These are phyloP conservation scores for Origma solitaria DNA, from an alignment of 2,113 vertebrate genomes.

Conservation along the genomic window DNA sequence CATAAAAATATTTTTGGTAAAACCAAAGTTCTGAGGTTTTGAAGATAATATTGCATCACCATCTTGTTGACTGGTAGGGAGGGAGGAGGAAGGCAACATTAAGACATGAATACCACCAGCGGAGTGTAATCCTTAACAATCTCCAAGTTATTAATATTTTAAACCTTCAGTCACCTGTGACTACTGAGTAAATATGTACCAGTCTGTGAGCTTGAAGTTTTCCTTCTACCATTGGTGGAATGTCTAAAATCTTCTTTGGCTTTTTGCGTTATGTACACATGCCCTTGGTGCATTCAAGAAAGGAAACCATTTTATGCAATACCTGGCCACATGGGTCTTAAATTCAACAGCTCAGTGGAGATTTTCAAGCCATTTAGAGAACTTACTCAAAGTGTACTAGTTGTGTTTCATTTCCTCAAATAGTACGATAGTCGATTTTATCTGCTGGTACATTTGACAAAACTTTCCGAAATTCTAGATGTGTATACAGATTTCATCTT, in stretches of 20 bases:
- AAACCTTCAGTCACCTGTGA: neutral
- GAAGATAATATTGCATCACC: neutral
- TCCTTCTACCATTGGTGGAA: neutral
- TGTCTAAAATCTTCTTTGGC: neutral
- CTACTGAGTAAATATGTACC: neutral
- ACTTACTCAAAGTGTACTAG: neutral
- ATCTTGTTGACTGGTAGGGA: neutral
- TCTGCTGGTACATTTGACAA: neutral
- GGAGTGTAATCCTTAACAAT: neutral
- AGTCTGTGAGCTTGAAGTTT: neutral
- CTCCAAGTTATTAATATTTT: neutral
- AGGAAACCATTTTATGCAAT: neutral
- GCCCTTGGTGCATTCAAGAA: neutral
- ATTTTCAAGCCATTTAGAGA: neutral
- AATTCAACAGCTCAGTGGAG: neutral
- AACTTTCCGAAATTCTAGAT: neutral
- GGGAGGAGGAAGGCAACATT: neutral
- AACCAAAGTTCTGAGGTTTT: neutral
- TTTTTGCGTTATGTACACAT: neutral
- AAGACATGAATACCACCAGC: neutral
- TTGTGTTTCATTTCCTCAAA: neutral
- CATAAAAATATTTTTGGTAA: neutral
- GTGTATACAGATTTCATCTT: neutral
- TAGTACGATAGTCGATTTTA: neutral
- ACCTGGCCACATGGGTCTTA: neutral